Evolutionary conservation across 2,888 invertebrate species (phyloP).

Genomic region (Hyposoter dolosus): DNA sequence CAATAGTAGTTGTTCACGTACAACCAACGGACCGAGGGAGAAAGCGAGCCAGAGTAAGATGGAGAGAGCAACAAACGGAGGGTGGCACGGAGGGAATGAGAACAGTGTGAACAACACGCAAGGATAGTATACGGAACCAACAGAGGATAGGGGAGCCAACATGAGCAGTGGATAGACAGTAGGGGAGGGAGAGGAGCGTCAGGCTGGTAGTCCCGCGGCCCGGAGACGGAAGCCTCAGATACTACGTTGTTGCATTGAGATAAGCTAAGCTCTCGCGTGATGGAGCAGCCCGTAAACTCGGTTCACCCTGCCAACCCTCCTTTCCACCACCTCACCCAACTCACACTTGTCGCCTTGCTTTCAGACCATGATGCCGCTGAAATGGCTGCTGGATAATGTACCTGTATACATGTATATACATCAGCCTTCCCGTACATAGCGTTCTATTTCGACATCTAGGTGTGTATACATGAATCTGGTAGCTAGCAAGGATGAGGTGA

Average conservation of each 20-base stretch:
- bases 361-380: constrained; percentile 78
- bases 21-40: constrained; percentile 23
- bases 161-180: constrained; percentile 18
- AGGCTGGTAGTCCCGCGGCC: constrained; percentile 60
- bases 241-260: constrained; percentile 82
- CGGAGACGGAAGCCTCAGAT: constrained; percentile 82
- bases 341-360: constrained; percentile 39
- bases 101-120: constrained; percentile 41
- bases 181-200: constrained; percentile 27
- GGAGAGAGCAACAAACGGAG: constrained; percentile 22
- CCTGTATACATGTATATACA: constrained; percentile 72
- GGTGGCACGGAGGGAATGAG: background rate
- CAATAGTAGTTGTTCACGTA: constrained; percentile 27
- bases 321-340: constrained; percentile 33
- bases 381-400: constrained; percentile 82
- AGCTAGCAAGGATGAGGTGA: constrained; percentile 51
- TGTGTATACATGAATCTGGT: constrained; percentile 24
- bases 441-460: constrained; percentile 38
- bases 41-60: background rate
- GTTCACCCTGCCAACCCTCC: constrained; percentile 68
- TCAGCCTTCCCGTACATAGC: constrained; percentile 36
- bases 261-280: constrained; percentile 84
- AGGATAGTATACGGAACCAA: constrained; percentile 34
- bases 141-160: constrained; percentile 17
- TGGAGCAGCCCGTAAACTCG: constrained; percentile 83